Evolutionary conservation across 2,113 vertebrate genomes (phyloP).

Genomic region (Dasyurus viverrinus): DNA sequence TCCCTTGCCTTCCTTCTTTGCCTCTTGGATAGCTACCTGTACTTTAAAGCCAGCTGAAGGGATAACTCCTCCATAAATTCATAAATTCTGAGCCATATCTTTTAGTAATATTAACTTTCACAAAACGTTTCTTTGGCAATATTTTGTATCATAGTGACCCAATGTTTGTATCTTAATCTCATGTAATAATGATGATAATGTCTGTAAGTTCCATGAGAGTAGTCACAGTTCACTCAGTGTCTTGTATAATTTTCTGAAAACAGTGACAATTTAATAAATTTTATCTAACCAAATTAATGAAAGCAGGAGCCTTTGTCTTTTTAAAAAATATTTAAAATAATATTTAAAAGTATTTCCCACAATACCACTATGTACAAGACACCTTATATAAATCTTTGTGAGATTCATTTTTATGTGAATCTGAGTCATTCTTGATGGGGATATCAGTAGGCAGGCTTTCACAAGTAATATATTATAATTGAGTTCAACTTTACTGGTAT

Average conservation of each 20-base stretch:
- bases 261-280: background rate
- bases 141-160: background rate
- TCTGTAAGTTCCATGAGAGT: fast-evolving
- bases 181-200: background rate
- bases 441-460: background rate
- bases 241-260: too few species aligned
- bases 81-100: too few species aligned
- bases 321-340: background rate
- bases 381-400: background rate
- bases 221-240: background rate
- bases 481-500: too few species aligned
- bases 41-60: background rate
- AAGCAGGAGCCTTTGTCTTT: background rate
- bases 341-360: background rate
- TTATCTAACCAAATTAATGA: background rate
- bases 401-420: background rate
- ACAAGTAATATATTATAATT: too few species aligned
- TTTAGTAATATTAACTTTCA: background rate
- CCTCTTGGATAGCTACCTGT: background rate
- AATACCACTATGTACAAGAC: background rate
- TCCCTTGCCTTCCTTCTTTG: background rate
- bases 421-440: background rate
- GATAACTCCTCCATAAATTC: background rate
- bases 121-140: background rate
- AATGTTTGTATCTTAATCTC: fast-evolving